phyloP scores from a whole-genome alignment of 2,113 vertebrate genomes.

The Collichthys lucidus region DNA sequence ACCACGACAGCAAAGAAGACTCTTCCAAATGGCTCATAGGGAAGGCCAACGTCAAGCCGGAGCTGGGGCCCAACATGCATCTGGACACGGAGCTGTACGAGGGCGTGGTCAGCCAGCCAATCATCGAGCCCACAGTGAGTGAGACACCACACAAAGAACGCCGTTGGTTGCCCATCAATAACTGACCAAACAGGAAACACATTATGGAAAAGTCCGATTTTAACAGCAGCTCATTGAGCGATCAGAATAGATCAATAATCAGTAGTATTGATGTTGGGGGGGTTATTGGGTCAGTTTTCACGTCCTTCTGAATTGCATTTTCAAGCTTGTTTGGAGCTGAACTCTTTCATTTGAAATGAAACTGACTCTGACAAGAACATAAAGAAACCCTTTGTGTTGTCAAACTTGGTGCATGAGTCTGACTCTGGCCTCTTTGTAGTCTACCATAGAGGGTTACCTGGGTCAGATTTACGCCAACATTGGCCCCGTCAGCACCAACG shows the following conservation, averaged over 20 bases:
- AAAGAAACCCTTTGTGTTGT: background rate
- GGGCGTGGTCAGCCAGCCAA: conserved; percentile 76
- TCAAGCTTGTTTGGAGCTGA: background rate
- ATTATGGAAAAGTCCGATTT: too few species aligned
- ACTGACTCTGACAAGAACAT: background rate
- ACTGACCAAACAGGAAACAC: too few species aligned
- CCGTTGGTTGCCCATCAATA: too few species aligned
- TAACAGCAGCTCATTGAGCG: too few species aligned
- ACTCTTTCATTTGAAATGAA: background rate
- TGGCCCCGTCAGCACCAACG: conserved; percentile 70
- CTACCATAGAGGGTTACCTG: conserved; percentile 48
- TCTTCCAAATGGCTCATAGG: rapidly evolving
- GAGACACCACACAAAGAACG: too few species aligned
- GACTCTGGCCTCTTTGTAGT: conserved; percentile 1
- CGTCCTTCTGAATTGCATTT: too few species aligned
- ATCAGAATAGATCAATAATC: too few species aligned
- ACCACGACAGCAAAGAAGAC: rapidly evolving
- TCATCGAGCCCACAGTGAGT: conserved; percentile 70
- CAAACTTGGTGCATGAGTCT: background rate
- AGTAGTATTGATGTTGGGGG: too few species aligned
- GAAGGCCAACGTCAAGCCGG: background rate
- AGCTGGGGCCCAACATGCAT: conserved; percentile 31
- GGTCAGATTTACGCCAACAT: conserved; percentile 79
- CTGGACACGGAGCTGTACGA: conserved; percentile 76
- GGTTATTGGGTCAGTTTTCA: too few species aligned